Conservation (phyloP, 2,113 vertebrate species). For the Phoxinus phoxinus region DNA sequence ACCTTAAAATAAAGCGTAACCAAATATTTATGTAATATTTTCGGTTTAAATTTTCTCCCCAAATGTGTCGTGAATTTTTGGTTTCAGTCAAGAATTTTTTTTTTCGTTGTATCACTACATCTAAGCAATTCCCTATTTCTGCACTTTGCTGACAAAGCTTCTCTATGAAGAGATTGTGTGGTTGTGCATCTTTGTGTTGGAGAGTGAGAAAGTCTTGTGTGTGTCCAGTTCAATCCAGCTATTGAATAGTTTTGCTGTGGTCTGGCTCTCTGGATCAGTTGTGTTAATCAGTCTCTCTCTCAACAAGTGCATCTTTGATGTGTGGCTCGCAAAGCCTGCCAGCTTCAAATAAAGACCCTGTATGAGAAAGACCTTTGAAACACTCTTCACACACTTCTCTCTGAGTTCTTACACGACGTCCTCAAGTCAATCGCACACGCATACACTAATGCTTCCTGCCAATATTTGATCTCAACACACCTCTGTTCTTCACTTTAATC, state of each 20-base stretch:
- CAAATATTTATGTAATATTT: background rate
- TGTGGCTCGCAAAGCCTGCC: conserved; percentile 44
- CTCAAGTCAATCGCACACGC: conserved; percentile 14
- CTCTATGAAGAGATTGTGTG: conserved; percentile 18
- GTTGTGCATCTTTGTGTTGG: background rate
- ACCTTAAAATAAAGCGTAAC: too few relatives aligned
- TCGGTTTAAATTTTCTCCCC: background rate
- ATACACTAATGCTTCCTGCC: conserved; percentile 19
- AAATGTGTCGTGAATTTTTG: background rate
- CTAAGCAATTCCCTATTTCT: conserved; percentile 9
- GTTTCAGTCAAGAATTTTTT: background rate
- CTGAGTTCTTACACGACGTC: conserved; percentile 6
- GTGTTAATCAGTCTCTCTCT: conserved; percentile 34
- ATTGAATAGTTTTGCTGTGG: conserved; percentile 47
- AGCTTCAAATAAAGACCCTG: conserved; percentile 47
- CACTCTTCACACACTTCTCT: background rate
- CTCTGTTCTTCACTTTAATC: background rate
- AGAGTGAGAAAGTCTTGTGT: conserved; percentile 22
- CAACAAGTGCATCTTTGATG: conserved; percentile 60
- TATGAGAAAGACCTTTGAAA: conserved; percentile 32
- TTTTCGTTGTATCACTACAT: background rate
- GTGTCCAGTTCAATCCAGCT: conserved; percentile 16
- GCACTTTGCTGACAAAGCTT: background rate
- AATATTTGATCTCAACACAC: background rate
- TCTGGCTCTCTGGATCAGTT: conserved; percentile 38